These are phyloP conservation scores for Megalops cyprinoides DNA, from an alignment of 2,797 vertebrate genomes.

Conservation along the genomic window DNA sequence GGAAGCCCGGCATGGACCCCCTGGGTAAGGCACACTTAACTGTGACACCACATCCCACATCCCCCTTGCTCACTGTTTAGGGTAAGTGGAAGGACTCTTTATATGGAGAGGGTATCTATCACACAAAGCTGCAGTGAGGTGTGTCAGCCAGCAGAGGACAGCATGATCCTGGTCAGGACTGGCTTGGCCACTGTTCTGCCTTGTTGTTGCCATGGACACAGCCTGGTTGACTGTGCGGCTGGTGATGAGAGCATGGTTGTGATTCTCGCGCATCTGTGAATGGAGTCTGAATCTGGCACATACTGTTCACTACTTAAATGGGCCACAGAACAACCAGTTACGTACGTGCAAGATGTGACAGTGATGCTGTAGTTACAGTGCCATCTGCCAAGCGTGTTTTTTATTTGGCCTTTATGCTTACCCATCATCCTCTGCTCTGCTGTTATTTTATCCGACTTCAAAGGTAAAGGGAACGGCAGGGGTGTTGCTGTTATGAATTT, in stretches of 20 bases:
- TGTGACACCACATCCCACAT: no score
- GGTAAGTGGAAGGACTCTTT: no score
- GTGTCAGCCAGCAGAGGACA: slow-evolving; percentile 72
- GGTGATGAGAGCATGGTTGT: not conserved
- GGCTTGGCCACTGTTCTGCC: not conserved
- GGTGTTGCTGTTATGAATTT: not conserved
- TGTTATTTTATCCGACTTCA: not conserved
- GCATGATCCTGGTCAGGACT: not conserved
- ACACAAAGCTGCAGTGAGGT: slow-evolving; percentile 40
- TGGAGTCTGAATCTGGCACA: not conserved
- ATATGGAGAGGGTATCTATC: no score
- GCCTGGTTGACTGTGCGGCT: not conserved
- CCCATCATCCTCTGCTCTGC: not conserved
- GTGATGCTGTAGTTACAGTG: not conserved
- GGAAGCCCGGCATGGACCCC: slow-evolving; percentile 79
- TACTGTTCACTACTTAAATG: slow-evolving; percentile 8
- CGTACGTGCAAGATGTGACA: not conserved
- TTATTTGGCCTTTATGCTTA: not conserved
- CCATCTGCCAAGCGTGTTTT: not conserved
- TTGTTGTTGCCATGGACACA: not conserved
- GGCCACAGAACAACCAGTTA: not conserved
- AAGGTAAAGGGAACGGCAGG: not conserved
- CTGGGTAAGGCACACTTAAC: slow-evolving; percentile 72
- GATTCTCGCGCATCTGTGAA: not conserved
- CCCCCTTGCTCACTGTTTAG: no score